Conservation (phyloP, 2,888 invertebrate species). For the Nudaria mundana region DNA sequence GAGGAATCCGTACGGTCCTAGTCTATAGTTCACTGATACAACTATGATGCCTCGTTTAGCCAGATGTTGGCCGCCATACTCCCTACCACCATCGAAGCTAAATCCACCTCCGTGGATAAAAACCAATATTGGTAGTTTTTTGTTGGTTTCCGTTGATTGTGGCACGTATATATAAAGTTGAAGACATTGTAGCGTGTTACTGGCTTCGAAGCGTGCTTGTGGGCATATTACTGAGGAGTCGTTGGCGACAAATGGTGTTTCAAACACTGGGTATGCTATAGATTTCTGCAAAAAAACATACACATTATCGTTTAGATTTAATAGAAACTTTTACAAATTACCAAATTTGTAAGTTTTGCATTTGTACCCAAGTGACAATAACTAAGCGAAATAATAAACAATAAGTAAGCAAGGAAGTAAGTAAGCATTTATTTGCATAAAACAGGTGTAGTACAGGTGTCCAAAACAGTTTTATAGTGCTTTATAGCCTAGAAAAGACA, state of each 20-base stretch:
- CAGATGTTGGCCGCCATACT: slow-evolving; percentile 49
- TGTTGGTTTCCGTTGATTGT: slow-evolving; percentile 20
- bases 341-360: no score
- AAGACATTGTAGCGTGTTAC: slow-evolving; percentile 43
- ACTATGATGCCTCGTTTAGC: slow-evolving; percentile 46
- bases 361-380: no score
- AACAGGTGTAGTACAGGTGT: no score
- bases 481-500: no score
- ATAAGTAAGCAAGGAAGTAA: no score
- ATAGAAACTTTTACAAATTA: no score
- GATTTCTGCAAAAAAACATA: slow-evolving; percentile 10
- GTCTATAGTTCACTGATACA: slow-evolving; percentile 49
- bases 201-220: slow-evolving; percentile 32
- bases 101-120: slow-evolving; percentile 67
- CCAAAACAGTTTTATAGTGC: no score
- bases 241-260: slow-evolving; percentile 40
- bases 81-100: slow-evolving; percentile 45
- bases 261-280: slow-evolving; percentile 35
- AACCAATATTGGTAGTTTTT: slow-evolving; percentile 49
- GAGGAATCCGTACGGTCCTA: slow-evolving; percentile 62
- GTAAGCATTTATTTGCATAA: no score
- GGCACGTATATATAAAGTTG: no score
- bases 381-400: no score
- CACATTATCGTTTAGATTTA: no score
- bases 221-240: slow-evolving; percentile 44